Percentiles rank a stretch among this genome's conserved stretches.
These are phyloP conservation scores for Metridium senile DNA, from an alignment of 92 coral and sea anemone species.

Conservation along the genomic window DNA sequence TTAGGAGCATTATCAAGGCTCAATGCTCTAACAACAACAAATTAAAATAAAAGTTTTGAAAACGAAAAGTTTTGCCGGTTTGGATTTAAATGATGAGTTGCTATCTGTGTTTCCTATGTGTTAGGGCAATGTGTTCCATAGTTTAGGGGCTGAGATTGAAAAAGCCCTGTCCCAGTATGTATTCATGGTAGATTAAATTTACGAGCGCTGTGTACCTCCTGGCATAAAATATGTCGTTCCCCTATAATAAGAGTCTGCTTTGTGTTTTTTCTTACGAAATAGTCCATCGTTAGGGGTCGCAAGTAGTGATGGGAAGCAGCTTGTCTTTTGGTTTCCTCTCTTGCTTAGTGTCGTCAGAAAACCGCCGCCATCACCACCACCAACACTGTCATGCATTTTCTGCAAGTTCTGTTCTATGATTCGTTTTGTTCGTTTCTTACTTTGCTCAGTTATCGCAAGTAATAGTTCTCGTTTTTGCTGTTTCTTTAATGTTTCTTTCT, in stretches of 20 bases:
- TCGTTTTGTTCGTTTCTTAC: constrained; percentile 61
- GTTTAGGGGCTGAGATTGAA: too few relatives aligned
- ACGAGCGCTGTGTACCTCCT: too few relatives aligned
- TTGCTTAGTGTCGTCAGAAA: constrained; percentile 38
- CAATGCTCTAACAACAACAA: too few relatives aligned
- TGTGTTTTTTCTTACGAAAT: constrained; percentile 5
- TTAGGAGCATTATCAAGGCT: too few relatives aligned
- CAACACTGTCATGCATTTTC: constrained; percentile 22
- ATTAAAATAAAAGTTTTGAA: too few relatives aligned
- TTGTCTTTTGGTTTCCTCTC: constrained; percentile 17
- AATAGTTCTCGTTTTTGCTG: constrained; percentile 45
- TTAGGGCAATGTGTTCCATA: too few relatives aligned
- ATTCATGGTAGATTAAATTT: too few relatives aligned
- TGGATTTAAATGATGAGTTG: too few relatives aligned
- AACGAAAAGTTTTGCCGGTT: too few relatives aligned
- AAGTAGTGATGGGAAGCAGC: constrained; percentile 63
- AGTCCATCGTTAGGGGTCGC: constrained; percentile 3
- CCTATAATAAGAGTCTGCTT: constrained; percentile 22
- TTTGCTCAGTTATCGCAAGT: constrained; percentile 54
- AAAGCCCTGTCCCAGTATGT: too few relatives aligned
- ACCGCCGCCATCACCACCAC: neutral
- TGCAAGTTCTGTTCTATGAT: constrained; percentile 60
- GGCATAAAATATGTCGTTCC: constrained; percentile 33
- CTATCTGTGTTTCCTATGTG: too few relatives aligned
- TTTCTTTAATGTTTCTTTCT: neutral